Base-by-base conservation (phyloP, 2,113 vertebrate genomes). In the Zosterops pallidus region DNA sequence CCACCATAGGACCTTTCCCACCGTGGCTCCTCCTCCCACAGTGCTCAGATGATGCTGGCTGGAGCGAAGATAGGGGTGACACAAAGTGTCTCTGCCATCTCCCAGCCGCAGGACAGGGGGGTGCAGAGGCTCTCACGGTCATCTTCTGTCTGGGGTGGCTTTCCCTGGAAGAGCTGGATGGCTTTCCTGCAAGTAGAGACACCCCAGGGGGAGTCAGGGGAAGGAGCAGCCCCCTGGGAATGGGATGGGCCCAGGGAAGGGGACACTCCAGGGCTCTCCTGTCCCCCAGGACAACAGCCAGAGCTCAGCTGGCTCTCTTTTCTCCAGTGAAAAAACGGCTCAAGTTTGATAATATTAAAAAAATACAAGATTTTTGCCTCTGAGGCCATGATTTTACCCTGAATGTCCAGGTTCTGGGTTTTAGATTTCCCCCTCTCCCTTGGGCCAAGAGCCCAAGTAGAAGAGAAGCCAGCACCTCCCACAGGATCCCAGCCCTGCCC, bases 41-140 rank as follows among this genome's bases (percentile, higher is more conserved):
- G 37, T 41, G 60, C 94, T 98, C 95, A 98, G 96, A 97, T 98
- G 97, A 98, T 98, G 94, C 98, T 53, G 3, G 98, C 86, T 0
- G 97, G 97, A 59, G 98, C 29, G 33, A 97, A 98, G 77, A 96
- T 86, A 0, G 97, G 98, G 75, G 97, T 37, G 71, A 97, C 78
- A 6, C 98, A 98, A 29, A 97, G 94, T 0, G 96, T 85, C 85
- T 98, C 98, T 3, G 97, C 96, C 92, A 97, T 98, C 94, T 98
- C 98, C 98, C 98, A 98, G 95, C 98, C 98, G 1, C 98, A 98
- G 84, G 98, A 98, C 89, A 98, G 76, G 0, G 97, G 98, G 14
- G 97, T 69, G 68, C 98, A 98, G 49, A 93, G 9, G 24, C 42
- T 97, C 88, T 98, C 98, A 0, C 72, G 57, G 0, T 97, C 97